These are phyloP conservation scores for Drosophila monieri DNA, from an alignment of 2,888 invertebrate genomes.

Conservation along the genomic window DNA sequence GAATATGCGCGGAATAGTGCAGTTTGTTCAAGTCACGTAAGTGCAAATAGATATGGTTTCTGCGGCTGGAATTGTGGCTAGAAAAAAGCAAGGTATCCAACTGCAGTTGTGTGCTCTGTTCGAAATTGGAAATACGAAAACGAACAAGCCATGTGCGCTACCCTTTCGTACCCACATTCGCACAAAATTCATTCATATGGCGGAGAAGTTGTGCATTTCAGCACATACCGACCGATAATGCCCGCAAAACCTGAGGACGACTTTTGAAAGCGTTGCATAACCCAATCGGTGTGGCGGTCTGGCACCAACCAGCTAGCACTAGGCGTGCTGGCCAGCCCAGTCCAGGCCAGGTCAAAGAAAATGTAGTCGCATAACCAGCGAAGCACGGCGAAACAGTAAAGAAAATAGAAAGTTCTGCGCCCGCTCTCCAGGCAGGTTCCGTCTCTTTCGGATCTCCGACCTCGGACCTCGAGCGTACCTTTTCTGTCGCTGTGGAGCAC, in stretches of 20 bases:
- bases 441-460: slow-evolving; percentile 13
- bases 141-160: slow-evolving; percentile 28
- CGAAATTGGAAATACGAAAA: slow-evolving; percentile 3
- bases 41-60: slow-evolving; percentile 62
- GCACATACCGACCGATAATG: slow-evolving; percentile 66
- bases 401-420: slow-evolving; percentile 82
- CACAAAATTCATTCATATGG: slow-evolving; percentile 32
- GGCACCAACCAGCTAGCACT: too few species aligned
- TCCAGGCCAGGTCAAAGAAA: slow-evolving; percentile 3
- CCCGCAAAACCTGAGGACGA: slow-evolving; percentile 33
- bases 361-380: slow-evolving; percentile 23
- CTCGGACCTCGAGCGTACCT: slow-evolving; percentile 17
- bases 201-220: slow-evolving; percentile 54
- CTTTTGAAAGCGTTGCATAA: slow-evolving; percentile 38
- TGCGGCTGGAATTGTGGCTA: slow-evolving; percentile 23
- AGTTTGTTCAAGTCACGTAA: slow-evolving; percentile 72
- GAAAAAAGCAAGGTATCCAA: slow-evolving; percentile 35
- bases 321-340: not conserved
- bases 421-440: not conserved
- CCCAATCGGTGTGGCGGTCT: too few species aligned
- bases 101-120: slow-evolving; percentile 14
- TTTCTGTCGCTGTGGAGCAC: slow-evolving; percentile 17
- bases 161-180: not conserved
- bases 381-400: slow-evolving; percentile 67
- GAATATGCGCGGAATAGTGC: slow-evolving; percentile 58